Base-by-base conservation (phyloP, 2,113 vertebrate genomes). In the Actenoides hombroni region DNA sequence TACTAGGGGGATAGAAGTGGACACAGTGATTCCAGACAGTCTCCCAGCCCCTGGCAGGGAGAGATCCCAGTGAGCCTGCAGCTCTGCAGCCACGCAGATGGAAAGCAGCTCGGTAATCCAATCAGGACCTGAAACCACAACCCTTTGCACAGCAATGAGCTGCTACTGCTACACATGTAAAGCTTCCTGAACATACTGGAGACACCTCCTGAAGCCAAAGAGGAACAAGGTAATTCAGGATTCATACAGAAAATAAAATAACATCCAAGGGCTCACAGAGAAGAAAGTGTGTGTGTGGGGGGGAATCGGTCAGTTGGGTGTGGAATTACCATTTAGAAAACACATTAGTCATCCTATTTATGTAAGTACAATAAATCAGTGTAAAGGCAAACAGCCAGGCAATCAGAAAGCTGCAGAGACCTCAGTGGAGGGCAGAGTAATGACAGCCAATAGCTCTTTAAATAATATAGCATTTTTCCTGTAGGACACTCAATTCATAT, bases 391-490 rank as follows among this genome's bases (percentile, higher is more conserved):
- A 59, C 14, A 83, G 26, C 20, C 63, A 95, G 68, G 53, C 85
- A 90, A 92, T 80, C 49, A 78, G 87, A 85, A 90, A 86, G 33
- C 61, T 78, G 54, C 42, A 74, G 71, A 81, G 63, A 79, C 77
- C 70, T 95, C 87, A 16, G 37, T 1, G 6, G 91, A 95, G 85
- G 87, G 83, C 83, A 95, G 65, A 94, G 70, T 74, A 96, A 95
- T 90, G 87, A 92, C 87, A 94, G 76, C 51, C 24, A 49, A 88
- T 71, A 86, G 77, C 70, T 95, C 75, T 92, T 93, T 83, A 96
- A 97, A 96, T 94, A 91, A 95, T 90, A 85, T 80, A 84, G 71
- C 77, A 54, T 35, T 85, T 91, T 86, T 96, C 86, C 92, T 56
- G 74, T 56, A 83, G 83, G 88, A 92, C 23, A 88, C 49, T 18